Conservation (phyloP, 2,113 vertebrate genomes). For the Oreotrochilus melanogaster region DNA sequence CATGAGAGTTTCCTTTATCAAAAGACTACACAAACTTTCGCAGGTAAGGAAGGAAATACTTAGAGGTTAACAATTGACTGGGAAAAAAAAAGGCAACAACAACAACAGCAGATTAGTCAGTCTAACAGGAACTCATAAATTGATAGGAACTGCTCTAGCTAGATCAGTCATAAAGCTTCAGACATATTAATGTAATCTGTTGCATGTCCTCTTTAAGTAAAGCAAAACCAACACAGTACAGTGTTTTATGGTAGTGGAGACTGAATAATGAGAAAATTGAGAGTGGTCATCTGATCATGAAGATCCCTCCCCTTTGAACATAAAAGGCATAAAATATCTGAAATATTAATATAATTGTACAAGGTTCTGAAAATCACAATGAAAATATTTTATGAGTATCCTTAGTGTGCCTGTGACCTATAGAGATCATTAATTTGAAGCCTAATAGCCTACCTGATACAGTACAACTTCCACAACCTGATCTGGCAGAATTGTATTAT, state of each 20-base stretch:
- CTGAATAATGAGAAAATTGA: constrained; percentile 37
- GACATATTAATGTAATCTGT: neutral
- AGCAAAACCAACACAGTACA: neutral
- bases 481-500: constrained; percentile 44
- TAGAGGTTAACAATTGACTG: neutral
- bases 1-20: neutral
- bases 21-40: neutral
- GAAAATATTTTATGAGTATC: constrained; percentile 73
- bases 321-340: constrained; percentile 55
- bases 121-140: neutral
- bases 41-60: neutral
- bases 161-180: neutral
- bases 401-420: constrained; percentile 69
- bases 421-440: constrained; percentile 71
- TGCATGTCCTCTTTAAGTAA: neutral
- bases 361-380: constrained; percentile 68
- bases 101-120: neutral
- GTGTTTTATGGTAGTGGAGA: neutral
- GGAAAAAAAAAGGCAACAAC: neutral
- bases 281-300: neutral
- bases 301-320: constrained; percentile 41
- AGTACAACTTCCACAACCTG: constrained; percentile 30
- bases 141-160: neutral
- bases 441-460: constrained; percentile 63
- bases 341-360: constrained; percentile 70